Base-by-base conservation (phyloP, 2,888 invertebrate genomes). In the Exocentrus adspersus region DNA sequence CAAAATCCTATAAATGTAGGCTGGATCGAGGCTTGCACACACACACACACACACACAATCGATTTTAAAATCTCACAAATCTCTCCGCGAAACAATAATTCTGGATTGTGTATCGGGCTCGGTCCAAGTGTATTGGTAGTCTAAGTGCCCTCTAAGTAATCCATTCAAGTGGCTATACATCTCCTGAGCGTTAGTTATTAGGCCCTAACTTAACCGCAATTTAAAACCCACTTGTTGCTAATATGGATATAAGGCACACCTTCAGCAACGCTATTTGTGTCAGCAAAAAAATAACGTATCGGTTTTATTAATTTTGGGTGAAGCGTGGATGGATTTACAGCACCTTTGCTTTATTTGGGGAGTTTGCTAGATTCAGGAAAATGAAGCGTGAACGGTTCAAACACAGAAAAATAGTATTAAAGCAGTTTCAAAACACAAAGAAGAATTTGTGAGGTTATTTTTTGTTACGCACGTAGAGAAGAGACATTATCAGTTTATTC, bases 141-240 rank as follows among this genome's bases (percentile, higher is more conserved):
- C 50, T 59, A 50, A 59, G 59, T 59, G 51, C 59, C 59, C 41
- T 50, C 50, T 59, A 50, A 48, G 43, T 43, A 59, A 59, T 59
- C 17, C 48, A 57, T 45, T 59, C 59, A 59, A 59, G 59, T 59
- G 59, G 59, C 32, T 19, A 50, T 51, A 50, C 59, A 50, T 59
- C 51, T 30, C 20, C 42, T 48, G 9, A 54, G 28, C 37, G 50
- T 59, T 17, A 59, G 12, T 59, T 59, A 59, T 59, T 58, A 51
- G 46, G 5, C 16, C 52, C 42, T 43, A 52, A 52, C 52, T 52
- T 16, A 52, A 54, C 28, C 21, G 37, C 37, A 37, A 37, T 37
- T 37, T 43, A 43, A 43, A 54, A 54, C 28, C 54, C 54, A 54
- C 54, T 54, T 54, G 24, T 54, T 16, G 43, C 43, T 43, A 54